phyloP scores from a whole-genome alignment of 2,888 invertebrate species.

The Ceraclea dissimilis region DNA sequence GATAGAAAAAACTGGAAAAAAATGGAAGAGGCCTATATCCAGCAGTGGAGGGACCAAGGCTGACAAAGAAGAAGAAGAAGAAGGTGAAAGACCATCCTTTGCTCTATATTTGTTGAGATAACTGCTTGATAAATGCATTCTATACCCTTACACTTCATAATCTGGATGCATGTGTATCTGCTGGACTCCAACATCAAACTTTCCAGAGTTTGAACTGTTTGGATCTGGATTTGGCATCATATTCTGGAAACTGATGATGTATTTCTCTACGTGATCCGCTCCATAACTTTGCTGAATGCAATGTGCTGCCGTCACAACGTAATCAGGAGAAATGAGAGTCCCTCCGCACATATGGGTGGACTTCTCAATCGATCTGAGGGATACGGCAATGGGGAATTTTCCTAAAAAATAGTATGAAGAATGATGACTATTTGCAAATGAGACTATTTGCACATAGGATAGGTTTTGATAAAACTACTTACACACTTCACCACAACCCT shows the following conservation, averaged over 20 bases:
- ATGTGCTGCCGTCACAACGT: constrained; percentile 42
- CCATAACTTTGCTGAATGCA: constrained; percentile 31
- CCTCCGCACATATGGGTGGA: constrained; percentile 38
- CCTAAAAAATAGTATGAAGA: no score
- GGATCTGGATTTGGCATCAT: background rate
- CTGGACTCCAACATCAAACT: background rate
- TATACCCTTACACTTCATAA: background rate
- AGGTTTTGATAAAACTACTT: no score
- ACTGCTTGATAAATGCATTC: no score
- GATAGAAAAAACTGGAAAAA: no score
- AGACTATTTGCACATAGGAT: no score
- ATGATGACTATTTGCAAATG: no score
- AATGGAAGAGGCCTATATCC: no score
- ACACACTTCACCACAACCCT: no score
- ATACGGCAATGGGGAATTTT: constrained; percentile 34
- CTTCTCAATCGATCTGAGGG: constrained; percentile 34
- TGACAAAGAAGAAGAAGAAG: no score
- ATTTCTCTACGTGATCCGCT: background rate
- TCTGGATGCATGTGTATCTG: constrained; percentile 1
- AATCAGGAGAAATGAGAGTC: constrained; percentile 32
- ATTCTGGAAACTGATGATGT: background rate
- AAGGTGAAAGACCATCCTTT: no score
- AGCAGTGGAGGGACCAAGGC: no score
- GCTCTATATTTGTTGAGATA: no score
- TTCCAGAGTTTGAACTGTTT: constrained; percentile 28